phyloP scores from a whole-genome alignment of 2,888 invertebrate genomes.

The Macrophya annulata region DNA sequence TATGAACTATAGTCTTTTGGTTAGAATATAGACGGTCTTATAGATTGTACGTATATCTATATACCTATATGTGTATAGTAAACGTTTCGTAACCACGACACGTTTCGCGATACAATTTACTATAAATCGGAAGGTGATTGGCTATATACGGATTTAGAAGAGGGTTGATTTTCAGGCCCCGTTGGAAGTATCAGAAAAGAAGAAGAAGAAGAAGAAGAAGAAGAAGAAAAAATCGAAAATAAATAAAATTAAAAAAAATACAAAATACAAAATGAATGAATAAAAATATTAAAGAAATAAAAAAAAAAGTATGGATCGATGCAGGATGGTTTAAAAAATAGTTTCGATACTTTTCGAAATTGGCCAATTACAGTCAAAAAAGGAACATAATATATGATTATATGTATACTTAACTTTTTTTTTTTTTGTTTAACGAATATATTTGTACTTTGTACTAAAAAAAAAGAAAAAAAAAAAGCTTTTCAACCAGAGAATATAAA shows the following conservation, averaged over 20 bases:
- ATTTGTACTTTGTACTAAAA: not conserved
- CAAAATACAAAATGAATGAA: too few relatives aligned
- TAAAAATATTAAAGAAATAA: too few relatives aligned
- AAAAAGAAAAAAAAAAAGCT: not conserved
- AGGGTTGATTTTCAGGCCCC: constrained; percentile 8
- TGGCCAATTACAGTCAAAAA: not conserved
- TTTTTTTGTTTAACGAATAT: not conserved
- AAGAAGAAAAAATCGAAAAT: not conserved
- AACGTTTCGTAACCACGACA: constrained; percentile 40
- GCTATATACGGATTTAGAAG: constrained; percentile 6
- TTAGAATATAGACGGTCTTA: not conserved
- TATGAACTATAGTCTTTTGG: not conserved
- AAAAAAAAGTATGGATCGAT: too few relatives aligned
- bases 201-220: not conserved
- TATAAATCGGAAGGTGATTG: constrained; percentile 46
- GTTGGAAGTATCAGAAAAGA: not conserved
- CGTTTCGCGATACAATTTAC: constrained; percentile 46
- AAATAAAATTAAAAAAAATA: too few relatives aligned
- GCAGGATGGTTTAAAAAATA: not conserved
- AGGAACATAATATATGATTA: not conserved
- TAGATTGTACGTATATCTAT: not conserved
- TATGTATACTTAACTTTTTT: not conserved
- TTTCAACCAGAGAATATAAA: too few relatives aligned
- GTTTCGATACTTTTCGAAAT: not conserved
- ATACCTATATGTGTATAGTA: not conserved